These are phyloP conservation scores for Leptura quadrifasciata DNA, from an alignment of 2,888 invertebrate genomes.

Conservation along the genomic window DNA sequence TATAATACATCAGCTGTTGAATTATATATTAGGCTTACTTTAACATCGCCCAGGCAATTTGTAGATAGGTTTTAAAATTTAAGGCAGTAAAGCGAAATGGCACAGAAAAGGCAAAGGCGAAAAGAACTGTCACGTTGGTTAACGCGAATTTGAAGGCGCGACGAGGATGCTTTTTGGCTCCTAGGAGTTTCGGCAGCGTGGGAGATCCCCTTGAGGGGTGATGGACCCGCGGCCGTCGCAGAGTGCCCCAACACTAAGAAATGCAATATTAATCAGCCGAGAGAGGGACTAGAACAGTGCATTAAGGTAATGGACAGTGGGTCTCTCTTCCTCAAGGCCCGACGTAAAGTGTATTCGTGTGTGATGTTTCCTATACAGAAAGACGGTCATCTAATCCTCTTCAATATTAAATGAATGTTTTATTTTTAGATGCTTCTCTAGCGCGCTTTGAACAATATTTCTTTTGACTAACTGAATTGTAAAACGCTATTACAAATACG, in stretches of 20 bases:
- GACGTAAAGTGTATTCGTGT: constrained; percentile 49
- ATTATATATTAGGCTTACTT: constrained; percentile 63
- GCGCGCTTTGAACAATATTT: too few species aligned
- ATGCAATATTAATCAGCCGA: constrained; percentile 80
- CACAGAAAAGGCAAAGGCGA: constrained; percentile 49
- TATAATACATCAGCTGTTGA: constrained; percentile 53
- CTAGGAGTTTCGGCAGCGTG: constrained; percentile 21
- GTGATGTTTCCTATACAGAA: constrained; percentile 48
- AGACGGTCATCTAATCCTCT: constrained; percentile 52
- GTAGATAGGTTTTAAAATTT: constrained; percentile 69
- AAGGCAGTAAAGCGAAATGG: constrained; percentile 64
- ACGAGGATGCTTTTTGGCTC: constrained; percentile 49
- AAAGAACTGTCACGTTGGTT: constrained; percentile 69
- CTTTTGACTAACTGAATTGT: neutral
- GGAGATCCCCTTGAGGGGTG: constrained; percentile 43
- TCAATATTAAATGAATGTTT: constrained; percentile 50
- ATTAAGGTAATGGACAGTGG: constrained; percentile 73
- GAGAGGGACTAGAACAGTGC: constrained; percentile 73
- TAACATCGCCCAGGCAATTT: constrained; percentile 64
- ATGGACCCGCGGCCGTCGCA: constrained; percentile 43
- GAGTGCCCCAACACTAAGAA: constrained; percentile 73
- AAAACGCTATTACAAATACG: neutral
- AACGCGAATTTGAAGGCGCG: constrained; percentile 58
- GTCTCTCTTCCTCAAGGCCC: constrained; percentile 52
- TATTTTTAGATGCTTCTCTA: constrained; percentile 12